phyloP scores from a whole-genome alignment of 1,140 invertebrate genomes.

The Scaptomyza montana region DNA sequence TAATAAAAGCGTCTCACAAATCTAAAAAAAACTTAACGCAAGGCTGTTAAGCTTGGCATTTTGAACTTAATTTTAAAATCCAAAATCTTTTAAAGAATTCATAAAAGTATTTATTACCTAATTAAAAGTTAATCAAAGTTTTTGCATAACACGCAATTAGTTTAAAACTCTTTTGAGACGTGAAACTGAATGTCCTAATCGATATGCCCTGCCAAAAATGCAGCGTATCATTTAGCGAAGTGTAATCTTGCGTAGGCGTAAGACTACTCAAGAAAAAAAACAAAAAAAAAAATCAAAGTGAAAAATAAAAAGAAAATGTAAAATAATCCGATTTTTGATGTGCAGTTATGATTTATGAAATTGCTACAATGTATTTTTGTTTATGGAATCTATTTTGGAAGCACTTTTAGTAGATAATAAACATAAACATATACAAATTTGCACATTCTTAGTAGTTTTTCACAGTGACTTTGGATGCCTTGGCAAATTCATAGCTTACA shows the following conservation, averaged over 20 bases:
- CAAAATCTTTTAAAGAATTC: no score
- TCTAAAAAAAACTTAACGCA: no score
- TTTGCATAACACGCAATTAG: no score
- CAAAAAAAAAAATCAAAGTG: conserved; percentile 30
- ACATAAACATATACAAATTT: conserved; percentile 5
- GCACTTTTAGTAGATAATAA: conserved; percentile 27
- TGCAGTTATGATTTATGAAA: conserved; percentile 20
- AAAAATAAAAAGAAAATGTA: conserved; percentile 11
- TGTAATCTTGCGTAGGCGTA: conserved; percentile 19
- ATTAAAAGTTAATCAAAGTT: no score
- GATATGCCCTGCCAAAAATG: conserved; percentile 7
- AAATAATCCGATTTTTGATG: conserved; percentile 32
- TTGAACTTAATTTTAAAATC: no score
- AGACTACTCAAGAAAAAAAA: conserved; percentile 1
- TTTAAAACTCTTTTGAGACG: no score
- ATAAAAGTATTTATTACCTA: no score
- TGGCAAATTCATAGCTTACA: conserved; percentile 30
- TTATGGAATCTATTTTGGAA: no score
- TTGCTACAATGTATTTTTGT: background rate
- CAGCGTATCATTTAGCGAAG: background rate
- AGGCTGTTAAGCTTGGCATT: background rate
- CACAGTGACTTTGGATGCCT: no score
- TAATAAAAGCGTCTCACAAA: background rate
- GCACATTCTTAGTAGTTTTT: conserved; percentile 19
- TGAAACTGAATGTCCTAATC: background rate